Conservation (phyloP, 2,797 vertebrate species). For the Cossypha polioptera region DNA sequence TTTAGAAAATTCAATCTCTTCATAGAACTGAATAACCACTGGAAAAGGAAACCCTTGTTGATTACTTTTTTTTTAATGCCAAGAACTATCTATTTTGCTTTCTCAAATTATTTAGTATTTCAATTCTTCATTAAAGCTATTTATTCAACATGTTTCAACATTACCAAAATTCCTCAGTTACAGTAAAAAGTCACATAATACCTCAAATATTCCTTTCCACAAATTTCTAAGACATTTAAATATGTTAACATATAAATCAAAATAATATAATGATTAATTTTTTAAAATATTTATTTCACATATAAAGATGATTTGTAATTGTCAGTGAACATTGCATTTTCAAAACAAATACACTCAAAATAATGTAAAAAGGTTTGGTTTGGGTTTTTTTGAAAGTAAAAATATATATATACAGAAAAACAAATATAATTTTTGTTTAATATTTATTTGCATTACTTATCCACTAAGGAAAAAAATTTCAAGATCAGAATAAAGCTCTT, state of each 20-base stretch:
- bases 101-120: background rate
- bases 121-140: background rate
- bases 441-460: background rate
- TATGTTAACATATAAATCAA: background rate
- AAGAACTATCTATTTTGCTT: background rate
- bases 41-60: background rate
- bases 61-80: background rate
- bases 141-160: background rate
- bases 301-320: background rate
- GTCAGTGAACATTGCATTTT: background rate
- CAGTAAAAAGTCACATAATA: background rate
- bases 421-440: background rate
- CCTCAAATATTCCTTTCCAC: background rate
- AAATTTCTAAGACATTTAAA: background rate
- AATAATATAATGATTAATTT: rapidly evolving
- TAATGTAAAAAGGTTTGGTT: rapidly evolving
- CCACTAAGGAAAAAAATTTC: background rate
- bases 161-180: background rate
- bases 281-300: background rate
- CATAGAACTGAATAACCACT: background rate
- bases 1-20: background rate
- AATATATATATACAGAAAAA: background rate
- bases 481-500: background rate
- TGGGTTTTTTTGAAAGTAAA: background rate
- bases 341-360: background rate